Base-by-base conservation (phyloP, 2,797 vertebrate species). In the Columba guinea region DNA sequence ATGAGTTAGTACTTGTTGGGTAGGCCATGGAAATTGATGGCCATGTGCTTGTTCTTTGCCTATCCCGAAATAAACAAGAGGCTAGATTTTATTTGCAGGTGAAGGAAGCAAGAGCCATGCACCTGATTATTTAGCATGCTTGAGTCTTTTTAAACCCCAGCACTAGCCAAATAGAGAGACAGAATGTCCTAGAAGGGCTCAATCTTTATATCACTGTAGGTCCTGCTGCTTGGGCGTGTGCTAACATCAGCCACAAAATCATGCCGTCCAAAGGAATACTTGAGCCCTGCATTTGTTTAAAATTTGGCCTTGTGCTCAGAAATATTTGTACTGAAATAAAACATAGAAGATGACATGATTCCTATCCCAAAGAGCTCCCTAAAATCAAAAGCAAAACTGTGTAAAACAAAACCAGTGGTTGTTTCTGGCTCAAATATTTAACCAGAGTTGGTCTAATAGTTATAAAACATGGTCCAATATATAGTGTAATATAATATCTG, bases 221-320 rank as follows among this genome's bases (percentile, higher is more conserved):
- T 77, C 37, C 32, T 77, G 22, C n/a, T 87, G 70, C 27, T 37
- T 58, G 46, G 10, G 21, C 52, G 34, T 64, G 28, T 1, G 2
- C 71, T 85, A 60, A 77, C 13, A 58, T 76, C 63, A 83, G 52
- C 35, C 46, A 32, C 39, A 30, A 53, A 83, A 26, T 44, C 46
- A 32, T 64, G 35, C 44, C 13, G 9, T 63, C 56, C 55, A 35
- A 79, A 53, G 22, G 53, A 90, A 87, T 62, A 60, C 9, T 53
- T 80, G 70, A 60, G 46, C 14, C 68, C 60, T 93, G 63, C 34
- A 69, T 86, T 92, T 89, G 74, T 94, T 96, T 96, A 94, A 93
- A 92, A 88, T 81, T 78, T 94, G 90, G 35, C 48, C 48, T 74
- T 24, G 20, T 77, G 62, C 39, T 95, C 75, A 80, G 81, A 63